Conservation (phyloP, 2,113 vertebrate species). For the Garra rufa region DNA sequence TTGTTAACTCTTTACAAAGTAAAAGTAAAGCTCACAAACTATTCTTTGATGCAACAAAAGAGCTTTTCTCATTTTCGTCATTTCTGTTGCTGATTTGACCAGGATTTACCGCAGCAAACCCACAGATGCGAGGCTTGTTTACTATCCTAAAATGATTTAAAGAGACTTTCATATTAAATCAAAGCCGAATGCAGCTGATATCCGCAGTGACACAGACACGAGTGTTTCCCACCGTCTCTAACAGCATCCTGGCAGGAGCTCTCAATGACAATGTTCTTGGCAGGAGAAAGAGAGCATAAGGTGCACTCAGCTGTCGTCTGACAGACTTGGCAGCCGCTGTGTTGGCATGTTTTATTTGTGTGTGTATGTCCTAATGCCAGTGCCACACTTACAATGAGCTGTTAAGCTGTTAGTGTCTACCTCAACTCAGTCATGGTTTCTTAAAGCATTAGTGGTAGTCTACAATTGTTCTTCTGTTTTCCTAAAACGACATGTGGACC, state of each 20-base stretch:
- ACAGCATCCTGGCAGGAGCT: neutral
- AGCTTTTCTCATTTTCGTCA: no score
- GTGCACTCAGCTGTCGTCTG: conserved; percentile 45
- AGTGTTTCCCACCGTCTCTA: conserved; percentile 11
- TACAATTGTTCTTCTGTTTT: neutral
- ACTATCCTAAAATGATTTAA: no score
- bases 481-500: neutral
- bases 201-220: neutral
- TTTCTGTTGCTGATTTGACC: no score
- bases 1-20: no score
- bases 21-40: no score
- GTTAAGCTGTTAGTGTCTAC: neutral
- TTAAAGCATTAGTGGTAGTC: neutral
- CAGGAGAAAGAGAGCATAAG: conserved; percentile 16
- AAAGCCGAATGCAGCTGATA: neutral
- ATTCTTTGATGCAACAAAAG: no score
- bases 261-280: conserved; percentile 25
- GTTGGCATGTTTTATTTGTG: neutral
- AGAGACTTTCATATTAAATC: neutral
- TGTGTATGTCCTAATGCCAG: neutral
- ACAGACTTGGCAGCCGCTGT: neutral
- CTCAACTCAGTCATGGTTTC: neutral
- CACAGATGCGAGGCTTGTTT: no score
- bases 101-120: no score
- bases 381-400: neutral